Evolutionary conservation across 2,113 vertebrate genomes (phyloP), one percentile per base, ranked within the genome.

Genomic region (Tenrec ecaudatus): DNA sequence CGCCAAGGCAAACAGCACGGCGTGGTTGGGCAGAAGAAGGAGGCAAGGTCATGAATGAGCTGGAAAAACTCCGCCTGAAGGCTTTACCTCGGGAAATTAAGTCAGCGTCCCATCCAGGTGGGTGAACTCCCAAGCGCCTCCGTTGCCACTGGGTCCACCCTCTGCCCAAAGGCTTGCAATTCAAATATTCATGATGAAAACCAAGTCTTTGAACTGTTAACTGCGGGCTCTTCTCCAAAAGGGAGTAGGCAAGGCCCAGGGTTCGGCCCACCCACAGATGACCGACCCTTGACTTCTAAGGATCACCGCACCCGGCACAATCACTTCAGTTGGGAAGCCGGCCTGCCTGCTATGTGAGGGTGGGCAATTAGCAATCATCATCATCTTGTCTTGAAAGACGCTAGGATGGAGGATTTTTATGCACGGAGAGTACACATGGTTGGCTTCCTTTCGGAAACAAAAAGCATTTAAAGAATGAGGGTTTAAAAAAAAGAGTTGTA

Each of bases 301-400:
- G 58, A 90, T 91, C 82, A 9, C 53, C 69, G 86, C 15, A 75
- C 82, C 92, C 69, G 79, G 95, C 57, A 86, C 66, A 96, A 80
- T 96, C 96, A 94, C 95, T 97, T 86, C 89, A 97, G 96, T 71
- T 96, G 95, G 93, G 96, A 96, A 93, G 95, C 85, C 91, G 86
- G 92, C 27, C 71, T 96, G 96, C 95, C 85, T 97, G 96, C 95
- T 93, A 25, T 57, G 22, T 92, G 93, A 80, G 95, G 77, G 86
- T 36, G 86, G 86, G 95, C 31, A 87, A 91, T 88, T 82, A 66
- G 22, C 22, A 19, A 22, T 91, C 71, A 82, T 82, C 95, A 86
- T 83, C 73, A 88, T 43, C 43, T 58, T 80, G n/a, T 85, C 76
- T 60, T 47, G 83, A 90, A 81, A 22, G 36, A 19, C 4, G 77